Conservation (phyloP, 2,113 vertebrate genomes). For the Phylloscopus trochilus region DNA sequence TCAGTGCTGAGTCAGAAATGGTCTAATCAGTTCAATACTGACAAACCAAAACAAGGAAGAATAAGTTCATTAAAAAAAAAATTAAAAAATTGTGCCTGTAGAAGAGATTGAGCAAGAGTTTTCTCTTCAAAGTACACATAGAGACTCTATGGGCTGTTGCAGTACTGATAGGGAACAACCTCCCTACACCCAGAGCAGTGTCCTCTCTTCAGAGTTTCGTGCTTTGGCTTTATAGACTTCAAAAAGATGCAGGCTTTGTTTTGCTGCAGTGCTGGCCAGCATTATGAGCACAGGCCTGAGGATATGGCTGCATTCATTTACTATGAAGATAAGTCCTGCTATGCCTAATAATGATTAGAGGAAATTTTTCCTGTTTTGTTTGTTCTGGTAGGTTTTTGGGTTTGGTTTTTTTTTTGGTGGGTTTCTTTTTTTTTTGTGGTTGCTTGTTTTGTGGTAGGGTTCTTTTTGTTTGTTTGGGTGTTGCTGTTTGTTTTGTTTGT, state of each 20-base stretch:
- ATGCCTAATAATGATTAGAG: neutral
- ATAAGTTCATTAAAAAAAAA: neutral
- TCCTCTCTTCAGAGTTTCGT: neutral
- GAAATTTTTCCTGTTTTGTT: neutral
- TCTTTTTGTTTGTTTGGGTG: neutral
- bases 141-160: fast-evolving
- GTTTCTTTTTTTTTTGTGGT: neutral
- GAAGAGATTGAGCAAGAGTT: neutral
- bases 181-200: neutral
- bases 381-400: neutral
- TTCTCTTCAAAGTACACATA: neutral
- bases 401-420: neutral
- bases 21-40: neutral
- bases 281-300: neutral
- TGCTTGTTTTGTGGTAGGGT: neutral
- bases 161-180: neutral
- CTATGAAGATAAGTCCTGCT: neutral
- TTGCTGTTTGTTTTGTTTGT: neutral
- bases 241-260: neutral
- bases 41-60: neutral
- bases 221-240: neutral
- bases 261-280: neutral
- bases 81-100: neutral
- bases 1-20: neutral
- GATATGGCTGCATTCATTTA: neutral